Percentiles rank a stretch among this genome's conserved stretches.
Conservation (phyloP, 2,888 invertebrate genomes). For the Melitaea athalia region DNA sequence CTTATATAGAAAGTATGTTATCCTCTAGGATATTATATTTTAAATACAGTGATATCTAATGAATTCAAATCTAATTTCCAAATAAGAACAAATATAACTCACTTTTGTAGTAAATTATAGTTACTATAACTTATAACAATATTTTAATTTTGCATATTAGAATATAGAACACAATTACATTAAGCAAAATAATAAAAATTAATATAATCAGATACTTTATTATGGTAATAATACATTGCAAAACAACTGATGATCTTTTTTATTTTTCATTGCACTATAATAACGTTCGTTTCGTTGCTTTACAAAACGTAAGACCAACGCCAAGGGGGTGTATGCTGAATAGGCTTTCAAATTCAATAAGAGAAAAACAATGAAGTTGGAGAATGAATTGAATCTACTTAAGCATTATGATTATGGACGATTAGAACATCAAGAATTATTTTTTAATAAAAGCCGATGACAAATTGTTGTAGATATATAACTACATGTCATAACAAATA, state of each 20-base stretch:
- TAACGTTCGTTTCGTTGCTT: conserved; percentile 47
- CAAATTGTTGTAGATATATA: conserved; percentile 63
- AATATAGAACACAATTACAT: not conserved
- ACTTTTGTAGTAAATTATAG: too few species aligned
- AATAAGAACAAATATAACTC: too few species aligned
- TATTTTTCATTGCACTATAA: conserved; percentile 20
- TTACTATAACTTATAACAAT: too few species aligned
- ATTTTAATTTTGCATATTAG: too few species aligned
- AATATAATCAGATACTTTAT: not conserved
- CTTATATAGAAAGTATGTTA: too few species aligned
- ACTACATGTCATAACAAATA: conserved; percentile 78
- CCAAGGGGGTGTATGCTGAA: conserved; percentile 51
- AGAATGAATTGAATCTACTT: not conserved
- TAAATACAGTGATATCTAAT: too few species aligned
- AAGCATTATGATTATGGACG: not conserved
- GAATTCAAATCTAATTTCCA: too few species aligned
- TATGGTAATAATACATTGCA: not conserved
- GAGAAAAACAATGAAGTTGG: not conserved
- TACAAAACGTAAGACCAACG: conserved; percentile 61
- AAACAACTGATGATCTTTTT: not conserved
- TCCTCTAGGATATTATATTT: too few species aligned
- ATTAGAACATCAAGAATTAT: conserved; percentile 15
- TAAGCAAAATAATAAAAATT: not conserved
- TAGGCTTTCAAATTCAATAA: conserved; percentile 4
- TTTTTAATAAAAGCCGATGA: conserved; percentile 55